Conservation (phyloP, 92 coral and sea anemone species). For the Palythoa grandis region DNA sequence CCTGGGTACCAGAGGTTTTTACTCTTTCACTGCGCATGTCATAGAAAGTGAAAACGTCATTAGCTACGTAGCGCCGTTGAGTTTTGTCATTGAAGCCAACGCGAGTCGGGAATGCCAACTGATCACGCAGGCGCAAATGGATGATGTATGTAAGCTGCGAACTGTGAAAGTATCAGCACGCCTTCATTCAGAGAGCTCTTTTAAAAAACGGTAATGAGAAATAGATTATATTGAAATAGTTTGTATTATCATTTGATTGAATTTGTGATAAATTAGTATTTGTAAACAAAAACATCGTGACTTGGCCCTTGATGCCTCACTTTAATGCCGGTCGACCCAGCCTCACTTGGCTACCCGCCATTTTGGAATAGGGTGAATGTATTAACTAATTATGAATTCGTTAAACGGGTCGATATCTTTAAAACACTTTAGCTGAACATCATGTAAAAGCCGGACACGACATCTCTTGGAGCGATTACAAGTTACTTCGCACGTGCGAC, state of each 20-base stretch:
- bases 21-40: constrained; percentile 30
- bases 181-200: background rate
- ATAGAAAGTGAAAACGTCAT: background rate
- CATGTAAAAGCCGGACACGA: no score
- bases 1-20: constrained; percentile 35
- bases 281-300: no score
- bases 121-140: background rate
- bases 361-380: no score
- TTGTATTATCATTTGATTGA: background rate
- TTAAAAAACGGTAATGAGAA: background rate
- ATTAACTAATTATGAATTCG: no score
- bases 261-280: no score
- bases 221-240: background rate
- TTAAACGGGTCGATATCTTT: no score
- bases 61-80: constrained; percentile 18
- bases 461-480: no score
- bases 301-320: no score
- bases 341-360: no score
- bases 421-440: no score
- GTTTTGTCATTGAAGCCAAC: constrained; percentile 15
- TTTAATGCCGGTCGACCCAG: no score
- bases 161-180: constrained; percentile 19
- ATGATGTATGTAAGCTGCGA: background rate
- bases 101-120: constrained; percentile 22
- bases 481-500: no score